These are phyloP conservation scores for Cantharis rustica DNA, from an alignment of 2,888 invertebrate genomes.

Conservation along the genomic window DNA sequence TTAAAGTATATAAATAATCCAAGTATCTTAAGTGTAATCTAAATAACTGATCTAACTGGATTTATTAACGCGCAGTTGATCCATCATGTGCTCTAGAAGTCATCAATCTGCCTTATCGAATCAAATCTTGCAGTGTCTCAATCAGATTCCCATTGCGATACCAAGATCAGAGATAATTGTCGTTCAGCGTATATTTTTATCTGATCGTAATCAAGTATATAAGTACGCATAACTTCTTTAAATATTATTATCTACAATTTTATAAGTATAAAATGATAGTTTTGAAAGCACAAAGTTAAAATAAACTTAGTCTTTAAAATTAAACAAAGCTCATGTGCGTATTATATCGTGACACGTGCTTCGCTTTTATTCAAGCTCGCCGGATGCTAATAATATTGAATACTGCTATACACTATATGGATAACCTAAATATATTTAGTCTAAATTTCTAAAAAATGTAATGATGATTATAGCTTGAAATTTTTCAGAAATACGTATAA, in stretches of 20 bases:
- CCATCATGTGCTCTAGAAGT: slow-evolving; percentile 38
- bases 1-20: slow-evolving; percentile 33
- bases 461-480: background rate
- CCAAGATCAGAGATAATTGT: slow-evolving; percentile 46
- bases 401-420: no score
- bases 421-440: no score
- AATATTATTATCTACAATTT: background rate
- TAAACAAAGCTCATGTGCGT: no score
- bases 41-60: slow-evolving; percentile 45
- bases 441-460: no score
- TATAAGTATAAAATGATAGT: background rate
- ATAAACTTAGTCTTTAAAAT: no score
- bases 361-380: no score
- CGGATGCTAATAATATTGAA: no score
- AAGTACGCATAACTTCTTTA: slow-evolving; percentile 8
- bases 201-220: slow-evolving; percentile 17
- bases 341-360: no score
- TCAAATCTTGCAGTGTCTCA: slow-evolving; percentile 42
- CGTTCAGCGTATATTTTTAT: slow-evolving; percentile 42
- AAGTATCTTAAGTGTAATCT: slow-evolving; percentile 36
- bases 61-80: slow-evolving; percentile 41
- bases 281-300: no score
- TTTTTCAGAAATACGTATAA: background rate
- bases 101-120: slow-evolving; percentile 41
- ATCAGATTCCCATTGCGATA: slow-evolving; percentile 48